Conservation (phyloP, 1,140 invertebrate genomes). For the Ladona fulva region DNA sequence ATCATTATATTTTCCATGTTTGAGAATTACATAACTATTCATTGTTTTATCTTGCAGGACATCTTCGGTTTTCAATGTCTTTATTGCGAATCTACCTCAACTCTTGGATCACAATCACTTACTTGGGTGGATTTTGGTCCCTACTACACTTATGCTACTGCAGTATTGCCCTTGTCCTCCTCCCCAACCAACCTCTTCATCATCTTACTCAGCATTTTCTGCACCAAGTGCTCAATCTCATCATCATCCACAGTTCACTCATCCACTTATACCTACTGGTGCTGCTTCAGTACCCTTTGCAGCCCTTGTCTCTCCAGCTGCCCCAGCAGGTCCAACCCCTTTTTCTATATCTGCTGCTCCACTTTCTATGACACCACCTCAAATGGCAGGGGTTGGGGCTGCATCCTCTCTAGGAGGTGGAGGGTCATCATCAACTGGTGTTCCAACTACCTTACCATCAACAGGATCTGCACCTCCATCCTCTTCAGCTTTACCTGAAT, state of each 20-base stretch:
- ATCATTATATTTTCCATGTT: too few relatives aligned
- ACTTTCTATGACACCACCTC: background rate
- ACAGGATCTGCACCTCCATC: background rate
- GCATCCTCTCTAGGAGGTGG: background rate
- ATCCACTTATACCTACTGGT: background rate
- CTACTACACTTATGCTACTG: constrained; percentile 74
- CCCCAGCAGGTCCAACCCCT: background rate
- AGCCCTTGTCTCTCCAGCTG: background rate
- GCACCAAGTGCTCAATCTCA: background rate
- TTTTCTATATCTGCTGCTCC: constrained; percentile 5
- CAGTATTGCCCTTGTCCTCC: constrained; percentile 79
- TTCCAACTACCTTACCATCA: background rate
- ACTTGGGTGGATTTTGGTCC: constrained; percentile 78
- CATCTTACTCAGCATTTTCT: constrained; percentile 24
- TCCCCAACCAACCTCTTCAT: constrained; percentile 38
- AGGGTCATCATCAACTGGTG: background rate
- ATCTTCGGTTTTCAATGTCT: constrained; percentile 92
- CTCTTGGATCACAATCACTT: constrained; percentile 88
- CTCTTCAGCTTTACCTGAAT: constrained; percentile 28
- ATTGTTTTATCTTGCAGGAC: constrained; percentile 43
- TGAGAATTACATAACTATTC: background rate
- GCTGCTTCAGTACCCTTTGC: background rate
- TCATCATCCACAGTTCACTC: background rate
- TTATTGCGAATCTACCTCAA: constrained; percentile 85
- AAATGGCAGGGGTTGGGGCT: background rate